Conservation (phyloP, 1,140 invertebrate species). For the Elymnias hypermnestra region DNA sequence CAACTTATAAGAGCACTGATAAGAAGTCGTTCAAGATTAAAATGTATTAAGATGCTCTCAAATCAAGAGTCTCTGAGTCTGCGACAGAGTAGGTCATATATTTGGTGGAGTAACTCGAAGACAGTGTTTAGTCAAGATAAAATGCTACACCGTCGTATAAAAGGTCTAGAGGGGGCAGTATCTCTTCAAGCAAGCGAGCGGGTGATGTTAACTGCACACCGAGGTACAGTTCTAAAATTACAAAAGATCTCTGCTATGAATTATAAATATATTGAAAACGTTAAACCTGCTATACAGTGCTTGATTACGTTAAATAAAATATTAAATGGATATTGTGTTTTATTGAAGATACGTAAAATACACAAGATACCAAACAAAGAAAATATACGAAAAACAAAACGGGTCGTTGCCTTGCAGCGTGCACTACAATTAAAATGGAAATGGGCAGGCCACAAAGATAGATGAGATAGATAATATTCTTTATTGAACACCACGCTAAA, state of each 20-base stretch:
- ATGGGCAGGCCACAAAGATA: too few relatives aligned
- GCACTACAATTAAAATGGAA: too few relatives aligned
- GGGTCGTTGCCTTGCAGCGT: too few relatives aligned
- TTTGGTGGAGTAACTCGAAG: slow-evolving; percentile 29
- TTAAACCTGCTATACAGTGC: neutral
- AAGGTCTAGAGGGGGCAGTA: slow-evolving; percentile 32
- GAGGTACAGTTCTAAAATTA: slow-evolving; percentile 23
- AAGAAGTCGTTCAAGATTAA: slow-evolving; percentile 3
- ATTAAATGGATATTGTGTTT: too few relatives aligned
- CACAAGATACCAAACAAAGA: too few relatives aligned
- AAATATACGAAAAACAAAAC: too few relatives aligned
- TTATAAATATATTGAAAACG: slow-evolving; percentile 7
- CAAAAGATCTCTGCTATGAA: slow-evolving; percentile 16
- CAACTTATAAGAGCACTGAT: neutral
- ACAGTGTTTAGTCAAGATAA: slow-evolving; percentile 40
- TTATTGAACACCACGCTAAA: too few relatives aligned
- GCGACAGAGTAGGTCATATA: slow-evolving; percentile 21
- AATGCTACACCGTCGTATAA: slow-evolving; percentile 35
- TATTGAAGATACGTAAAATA: too few relatives aligned
- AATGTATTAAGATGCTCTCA: neutral
- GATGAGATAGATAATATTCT: too few relatives aligned
- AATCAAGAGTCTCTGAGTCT: too few relatives aligned
- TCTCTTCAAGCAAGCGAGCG: slow-evolving; percentile 24
- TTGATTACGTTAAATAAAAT: too few relatives aligned
- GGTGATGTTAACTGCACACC: slow-evolving; percentile 30